phyloP scores from a whole-genome alignment of 2,797 vertebrate species.

The Phataginus tricuspis region DNA sequence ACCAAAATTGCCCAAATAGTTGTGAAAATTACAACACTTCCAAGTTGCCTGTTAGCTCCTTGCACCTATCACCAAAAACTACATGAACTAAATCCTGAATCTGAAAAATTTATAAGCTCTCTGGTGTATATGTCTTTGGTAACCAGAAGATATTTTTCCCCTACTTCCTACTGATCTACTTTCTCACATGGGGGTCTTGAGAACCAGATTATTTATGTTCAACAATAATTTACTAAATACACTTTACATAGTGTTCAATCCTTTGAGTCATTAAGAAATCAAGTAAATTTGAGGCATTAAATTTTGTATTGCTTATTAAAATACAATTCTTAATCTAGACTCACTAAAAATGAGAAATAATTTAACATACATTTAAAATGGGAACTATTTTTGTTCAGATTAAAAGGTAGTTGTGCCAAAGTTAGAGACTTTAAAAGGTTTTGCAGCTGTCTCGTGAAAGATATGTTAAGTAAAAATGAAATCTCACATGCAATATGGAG shows the following conservation, averaged over 20 bases:
- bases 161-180: conserved; percentile 22
- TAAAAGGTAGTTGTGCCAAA: conserved; percentile 27
- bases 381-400: conserved; percentile 51
- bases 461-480: conserved; percentile 36
- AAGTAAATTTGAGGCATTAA: conserved; percentile 28
- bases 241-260: background rate
- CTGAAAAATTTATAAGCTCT: background rate
- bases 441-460: conserved; percentile 40
- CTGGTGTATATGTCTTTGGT: background rate
- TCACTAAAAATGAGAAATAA: conserved; percentile 1
- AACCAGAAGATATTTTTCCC: background rate
- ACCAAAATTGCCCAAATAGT: conserved; percentile 11
- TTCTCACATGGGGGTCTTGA: background rate
- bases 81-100: conserved; percentile 39
- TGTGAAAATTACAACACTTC: conserved; percentile 27
- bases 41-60: background rate
- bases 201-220: background rate
- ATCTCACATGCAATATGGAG: background rate
- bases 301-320: conserved; percentile 21
- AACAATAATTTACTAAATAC: conserved; percentile 41
- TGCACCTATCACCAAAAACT: conserved; percentile 18
- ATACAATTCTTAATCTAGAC: conserved; percentile 35
- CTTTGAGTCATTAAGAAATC: conserved; percentile 1
- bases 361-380: background rate
- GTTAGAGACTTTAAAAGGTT: background rate